A percentile compares a stretch with the other conserved stretches of the same genome.
Conservation (phyloP, 2,888 invertebrate genomes). For the Catocala fraxini region DNA sequence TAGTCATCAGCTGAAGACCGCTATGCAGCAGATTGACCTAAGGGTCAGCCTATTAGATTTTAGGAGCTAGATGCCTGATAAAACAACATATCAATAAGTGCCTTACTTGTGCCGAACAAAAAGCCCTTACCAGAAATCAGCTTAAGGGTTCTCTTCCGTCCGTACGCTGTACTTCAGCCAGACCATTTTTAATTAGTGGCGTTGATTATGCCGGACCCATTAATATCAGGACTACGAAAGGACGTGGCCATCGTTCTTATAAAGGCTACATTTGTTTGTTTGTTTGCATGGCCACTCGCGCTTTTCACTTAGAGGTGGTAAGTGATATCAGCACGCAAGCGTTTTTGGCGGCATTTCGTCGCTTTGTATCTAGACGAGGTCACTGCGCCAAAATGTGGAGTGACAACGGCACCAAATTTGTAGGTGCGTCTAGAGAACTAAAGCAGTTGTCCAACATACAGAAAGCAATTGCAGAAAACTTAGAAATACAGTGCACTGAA, state of each 20-base stretch:
- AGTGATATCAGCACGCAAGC: not conserved
- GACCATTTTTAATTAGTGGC: slow-evolving; percentile 3
- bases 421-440: slow-evolving; percentile 1
- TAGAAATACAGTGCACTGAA: not conserved
- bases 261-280: not conserved
- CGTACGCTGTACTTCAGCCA: not conserved
- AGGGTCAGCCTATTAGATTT: not conserved
- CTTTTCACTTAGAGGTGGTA: not conserved
- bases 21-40: too few relatives aligned
- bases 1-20: too few relatives aligned
- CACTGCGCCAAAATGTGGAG: not conserved
- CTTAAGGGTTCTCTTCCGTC: not conserved
- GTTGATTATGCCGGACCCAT: slow-evolving; percentile 9
- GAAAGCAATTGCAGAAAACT: not conserved
- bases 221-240: not conserved
- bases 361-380: slow-evolving; percentile 4
- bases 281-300: not conserved
- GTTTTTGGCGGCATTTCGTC: slow-evolving; percentile 1
- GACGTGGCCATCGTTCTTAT: not conserved
- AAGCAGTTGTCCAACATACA: not conserved
- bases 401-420: not conserved
- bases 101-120: too few relatives aligned
- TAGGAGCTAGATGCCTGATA: not conserved
- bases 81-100: not conserved
- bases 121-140: too few relatives aligned